Evolutionary conservation across 2,797 vertebrate genomes (phyloP), one percentile per base, ranked within the genome.

Genomic region (Arctocebus calabarensis): DNA sequence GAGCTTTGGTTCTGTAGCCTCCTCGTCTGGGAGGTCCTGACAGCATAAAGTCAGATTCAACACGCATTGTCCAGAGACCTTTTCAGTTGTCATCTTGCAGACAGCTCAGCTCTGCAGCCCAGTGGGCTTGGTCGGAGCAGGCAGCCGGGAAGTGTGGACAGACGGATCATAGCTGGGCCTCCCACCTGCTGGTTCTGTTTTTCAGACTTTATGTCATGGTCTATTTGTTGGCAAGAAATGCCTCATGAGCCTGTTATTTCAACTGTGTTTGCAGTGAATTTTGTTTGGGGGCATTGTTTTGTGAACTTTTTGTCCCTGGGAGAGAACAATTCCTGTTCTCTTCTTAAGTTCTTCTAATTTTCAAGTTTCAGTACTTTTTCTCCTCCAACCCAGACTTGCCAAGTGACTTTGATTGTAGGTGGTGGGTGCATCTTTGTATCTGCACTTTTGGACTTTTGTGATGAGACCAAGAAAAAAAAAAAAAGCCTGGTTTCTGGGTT

Each of bases 21-120:
- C 34, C 74, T 48, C 1, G 62, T 70, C 45, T 2, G 32, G 77
- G 19, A 64, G 19, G 43, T 34, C 10, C 22, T 32, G 25, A 48
- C n/a, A 25, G 2, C 4, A 45, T 8, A 57, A 17, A 8, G 3
- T 52, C 48, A 52, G 48, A 6, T 7, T 71, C 52, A 1, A 14
- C 20, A 59, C 4, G 6, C 14, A 55, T n/a, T 52, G 32, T 73
- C 75, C 55, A n/a, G 59, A 40, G 64, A 40, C 55, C 2, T 52
- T 40, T 64, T 55, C 66, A 43, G 29, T 22, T 20, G 29, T n/a
- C 16, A 2, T 40, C 27, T 68, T 59, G 25, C 25, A 14, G 19
- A 14, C 8, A 0, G 0, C 23, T 79, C n/a, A 4, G 16, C 2
- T 32, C 52, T 27, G n/a, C 32, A 37, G 52, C 61, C 2, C 14